phyloP scores from a whole-genome alignment of 2,797 vertebrate genomes.

The Smutsia temminckii region DNA sequence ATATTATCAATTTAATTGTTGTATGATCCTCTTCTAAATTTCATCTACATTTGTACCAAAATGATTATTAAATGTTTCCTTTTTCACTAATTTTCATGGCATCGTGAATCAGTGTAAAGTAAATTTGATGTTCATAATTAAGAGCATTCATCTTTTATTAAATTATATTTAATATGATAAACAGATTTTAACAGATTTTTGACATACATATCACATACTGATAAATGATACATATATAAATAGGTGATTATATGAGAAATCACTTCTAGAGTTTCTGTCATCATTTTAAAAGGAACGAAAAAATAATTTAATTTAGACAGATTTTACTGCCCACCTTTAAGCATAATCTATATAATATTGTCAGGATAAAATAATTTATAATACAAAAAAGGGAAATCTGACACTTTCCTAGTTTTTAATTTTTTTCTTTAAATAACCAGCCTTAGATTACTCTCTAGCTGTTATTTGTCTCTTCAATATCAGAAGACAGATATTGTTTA shows the following conservation, averaged over 20 bases:
- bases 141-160: conserved; percentile 55
- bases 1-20: not conserved
- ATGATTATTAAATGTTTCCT: conserved; percentile 7
- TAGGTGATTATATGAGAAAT: conserved; percentile 36
- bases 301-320: conserved; percentile 67
- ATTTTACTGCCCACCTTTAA: conserved; percentile 56
- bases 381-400: conserved; percentile 73
- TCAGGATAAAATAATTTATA: conserved; percentile 67
- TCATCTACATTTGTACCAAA: not conserved
- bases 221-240: conserved; percentile 30
- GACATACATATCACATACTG: conserved; percentile 48
- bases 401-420: conserved; percentile 54
- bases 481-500: conserved; percentile 70
- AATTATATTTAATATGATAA: conserved; percentile 41
- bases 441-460: conserved; percentile 65
- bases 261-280: conserved; percentile 53
- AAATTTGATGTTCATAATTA: conserved; percentile 39
- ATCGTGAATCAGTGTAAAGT: not conserved
- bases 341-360: conserved; percentile 71
- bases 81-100: conserved; percentile 24
- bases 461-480: conserved; percentile 72
- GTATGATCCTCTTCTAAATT: not conserved
- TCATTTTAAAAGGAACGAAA: conserved; percentile 19
- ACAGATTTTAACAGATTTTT: not conserved
- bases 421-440: conserved; percentile 61